Percentiles rank a stretch among this genome's conserved stretches.
phyloP scores from a whole-genome alignment of 2,888 invertebrate species.

The Hecatera dysodea region DNA sequence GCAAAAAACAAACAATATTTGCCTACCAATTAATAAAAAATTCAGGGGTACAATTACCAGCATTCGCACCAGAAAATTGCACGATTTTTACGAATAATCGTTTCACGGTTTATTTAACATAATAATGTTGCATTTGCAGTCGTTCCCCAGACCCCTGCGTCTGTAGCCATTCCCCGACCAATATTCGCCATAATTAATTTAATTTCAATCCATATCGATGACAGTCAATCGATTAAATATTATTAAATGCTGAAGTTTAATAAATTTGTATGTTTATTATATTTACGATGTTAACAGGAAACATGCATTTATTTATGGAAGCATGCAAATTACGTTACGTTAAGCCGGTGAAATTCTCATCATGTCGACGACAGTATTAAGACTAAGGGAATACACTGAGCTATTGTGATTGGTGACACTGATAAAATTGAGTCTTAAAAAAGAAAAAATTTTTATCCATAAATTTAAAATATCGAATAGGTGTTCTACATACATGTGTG shows the following conservation, averaged over 20 bases:
- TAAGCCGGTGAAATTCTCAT: background rate
- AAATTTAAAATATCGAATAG: too few relatives aligned
- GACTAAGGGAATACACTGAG: too few relatives aligned
- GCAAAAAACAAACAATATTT: background rate
- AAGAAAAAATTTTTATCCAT: too few relatives aligned
- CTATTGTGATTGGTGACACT: background rate
- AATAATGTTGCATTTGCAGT: slow-evolving; percentile 33
- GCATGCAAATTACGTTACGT: slow-evolving; percentile 1
- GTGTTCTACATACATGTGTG: too few relatives aligned
- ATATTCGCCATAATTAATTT: slow-evolving; percentile 53
- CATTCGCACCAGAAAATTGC: slow-evolving; percentile 18
- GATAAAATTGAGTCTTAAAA: background rate
- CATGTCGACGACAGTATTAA: background rate
- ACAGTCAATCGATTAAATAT: slow-evolving; percentile 55
- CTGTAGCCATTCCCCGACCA: slow-evolving; percentile 18
- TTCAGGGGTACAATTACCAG: background rate
- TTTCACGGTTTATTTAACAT: slow-evolving; percentile 22
- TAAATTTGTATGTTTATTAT: slow-evolving; percentile 19
- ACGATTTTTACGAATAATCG: slow-evolving; percentile 42
- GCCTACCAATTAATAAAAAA: background rate
- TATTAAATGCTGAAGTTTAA: slow-evolving; percentile 20
- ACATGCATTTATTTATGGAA: background rate
- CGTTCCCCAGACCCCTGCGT: slow-evolving; percentile 13
- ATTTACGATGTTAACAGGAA: slow-evolving; percentile 22
- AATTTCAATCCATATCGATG: slow-evolving; percentile 50